Evolutionary conservation across 2,797 vertebrate genomes (phyloP).

Genomic region (Rhodeus uyekii): DNA sequence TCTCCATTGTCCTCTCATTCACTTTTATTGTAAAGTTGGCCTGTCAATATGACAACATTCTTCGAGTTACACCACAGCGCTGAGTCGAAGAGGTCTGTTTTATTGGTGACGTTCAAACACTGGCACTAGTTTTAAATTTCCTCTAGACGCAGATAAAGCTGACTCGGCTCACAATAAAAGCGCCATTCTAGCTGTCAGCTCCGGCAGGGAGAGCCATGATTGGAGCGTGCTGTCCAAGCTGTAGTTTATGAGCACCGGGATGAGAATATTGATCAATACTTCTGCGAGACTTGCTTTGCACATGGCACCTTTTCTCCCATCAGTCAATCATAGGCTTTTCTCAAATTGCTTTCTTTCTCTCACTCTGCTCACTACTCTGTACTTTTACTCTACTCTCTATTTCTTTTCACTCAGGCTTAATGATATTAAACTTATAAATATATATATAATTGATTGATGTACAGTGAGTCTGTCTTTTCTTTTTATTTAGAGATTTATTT

Average conservation of each 20-base stretch:
- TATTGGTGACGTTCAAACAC: constrained; percentile 25
- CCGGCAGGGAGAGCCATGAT: not conserved
- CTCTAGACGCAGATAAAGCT: constrained; percentile 42
- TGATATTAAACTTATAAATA: not conserved
- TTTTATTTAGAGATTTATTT: not conserved
- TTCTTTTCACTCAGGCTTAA: not conserved
- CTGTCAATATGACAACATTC: constrained; percentile 27
- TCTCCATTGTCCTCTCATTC: constrained; percentile 15
- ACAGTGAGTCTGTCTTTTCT: not conserved
- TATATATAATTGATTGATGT: not conserved
- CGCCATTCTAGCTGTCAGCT: constrained; percentile 31
- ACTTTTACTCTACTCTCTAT: not conserved
- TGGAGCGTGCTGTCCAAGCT: constrained; percentile 6
- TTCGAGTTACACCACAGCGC: constrained; percentile 17
- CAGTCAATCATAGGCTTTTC: constrained; percentile 13
- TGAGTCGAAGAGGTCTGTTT: constrained; percentile 36
- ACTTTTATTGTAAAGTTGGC: constrained; percentile 2
- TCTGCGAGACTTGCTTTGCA: constrained; percentile 7
- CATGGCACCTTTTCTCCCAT: constrained; percentile 14
- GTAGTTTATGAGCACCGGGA: constrained; percentile 35
- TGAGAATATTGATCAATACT: constrained; percentile 42
- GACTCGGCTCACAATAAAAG: constrained; percentile 38
- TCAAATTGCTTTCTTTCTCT: constrained; percentile 5
- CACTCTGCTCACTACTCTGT: too few species aligned
- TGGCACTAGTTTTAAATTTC: constrained; percentile 32